Evolutionary conservation across 2,113 vertebrate genomes (phyloP).

Genomic region (Hydrochoerus hydrochaeris): DNA sequence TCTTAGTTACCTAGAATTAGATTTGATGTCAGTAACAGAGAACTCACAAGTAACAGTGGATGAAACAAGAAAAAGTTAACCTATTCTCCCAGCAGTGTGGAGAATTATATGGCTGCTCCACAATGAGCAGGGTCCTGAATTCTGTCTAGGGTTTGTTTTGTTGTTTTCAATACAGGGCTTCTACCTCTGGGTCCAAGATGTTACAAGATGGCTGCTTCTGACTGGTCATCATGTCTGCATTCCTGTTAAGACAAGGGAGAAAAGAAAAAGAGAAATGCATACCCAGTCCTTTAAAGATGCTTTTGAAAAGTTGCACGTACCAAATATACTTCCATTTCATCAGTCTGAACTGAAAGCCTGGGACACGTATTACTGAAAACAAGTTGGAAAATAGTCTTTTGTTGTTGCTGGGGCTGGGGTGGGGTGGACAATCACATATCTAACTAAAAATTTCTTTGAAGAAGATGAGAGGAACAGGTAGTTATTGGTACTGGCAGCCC

Average conservation of each 20-base stretch:
- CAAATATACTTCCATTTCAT: neutral
- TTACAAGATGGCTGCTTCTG: neutral
- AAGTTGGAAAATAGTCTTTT: neutral
- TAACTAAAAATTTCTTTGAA: neutral
- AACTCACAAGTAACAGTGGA: slow-evolving; percentile 5
- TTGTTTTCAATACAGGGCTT: neutral
- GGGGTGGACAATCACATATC: neutral
- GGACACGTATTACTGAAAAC: neutral
- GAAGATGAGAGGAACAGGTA: neutral
- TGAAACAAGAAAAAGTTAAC: neutral
- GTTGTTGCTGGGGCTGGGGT: neutral
- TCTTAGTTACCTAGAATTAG: neutral
- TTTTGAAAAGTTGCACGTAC: neutral
- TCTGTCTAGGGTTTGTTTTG: neutral
- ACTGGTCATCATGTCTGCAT: neutral
- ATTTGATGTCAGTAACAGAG: neutral
- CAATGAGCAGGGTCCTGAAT: neutral
- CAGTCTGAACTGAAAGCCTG: neutral
- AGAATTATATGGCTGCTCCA: neutral
- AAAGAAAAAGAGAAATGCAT: neutral
- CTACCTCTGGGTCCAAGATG: neutral
- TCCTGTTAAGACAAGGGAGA: neutral
- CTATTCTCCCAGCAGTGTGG: neutral
- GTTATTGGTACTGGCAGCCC: neutral
- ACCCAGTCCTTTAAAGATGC: neutral